Base-by-base conservation (phyloP, 2,113 vertebrate species). In the Dendropsophus ebraccatus region DNA sequence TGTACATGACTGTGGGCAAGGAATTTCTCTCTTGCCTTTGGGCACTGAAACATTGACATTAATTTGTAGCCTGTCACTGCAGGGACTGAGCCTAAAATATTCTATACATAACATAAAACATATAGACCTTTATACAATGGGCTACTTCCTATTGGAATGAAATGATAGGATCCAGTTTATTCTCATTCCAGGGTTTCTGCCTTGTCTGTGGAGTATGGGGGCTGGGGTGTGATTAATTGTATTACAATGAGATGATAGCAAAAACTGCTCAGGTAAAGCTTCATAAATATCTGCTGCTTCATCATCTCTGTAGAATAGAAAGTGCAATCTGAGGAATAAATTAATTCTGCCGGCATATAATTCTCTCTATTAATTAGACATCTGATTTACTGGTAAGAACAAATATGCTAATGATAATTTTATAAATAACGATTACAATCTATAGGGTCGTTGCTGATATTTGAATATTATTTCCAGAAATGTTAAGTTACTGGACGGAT, bases 31-130 rank as follows among this genome's bases (percentile, higher is more conserved):
- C 82, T 83, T 73, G 82, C 82, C 82, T 83, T 83, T 83, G 69
- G 82, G 82, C 82, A 83, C 69, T 35, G 35, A 83, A 74, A 83
- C 82, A 73, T 73, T 83, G 82, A 83, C 82, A 83, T 72, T 83
- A 83, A 83, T 83, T 83, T 83, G 82, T 73, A 73, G 69, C 82
- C 65, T 83, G 67, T 83, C 82, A 83, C 82, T 74, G 67, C 81
- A 83, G 81, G 81, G 81, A 72, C 50, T 69, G 35, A 83, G 67
- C 82, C 50, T 52, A 83, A 83, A 83, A 83, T 83, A 83, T 72
- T 72, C 82, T 41, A 83, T 83, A 83, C 49, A 56, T 83, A 74
- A 83, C 28, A 56, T 73, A 73, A 83, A 73, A 56, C 54, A 30
- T 74, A 83, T 74, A 74, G 67, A 58, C 37, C 23, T 32, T 83